Percentiles rank a stretch among this genome's conserved stretches.
Evolutionary conservation across 2,113 vertebrate genomes (phyloP).

Genomic region (Melanotaenia duboulayi): DNA sequence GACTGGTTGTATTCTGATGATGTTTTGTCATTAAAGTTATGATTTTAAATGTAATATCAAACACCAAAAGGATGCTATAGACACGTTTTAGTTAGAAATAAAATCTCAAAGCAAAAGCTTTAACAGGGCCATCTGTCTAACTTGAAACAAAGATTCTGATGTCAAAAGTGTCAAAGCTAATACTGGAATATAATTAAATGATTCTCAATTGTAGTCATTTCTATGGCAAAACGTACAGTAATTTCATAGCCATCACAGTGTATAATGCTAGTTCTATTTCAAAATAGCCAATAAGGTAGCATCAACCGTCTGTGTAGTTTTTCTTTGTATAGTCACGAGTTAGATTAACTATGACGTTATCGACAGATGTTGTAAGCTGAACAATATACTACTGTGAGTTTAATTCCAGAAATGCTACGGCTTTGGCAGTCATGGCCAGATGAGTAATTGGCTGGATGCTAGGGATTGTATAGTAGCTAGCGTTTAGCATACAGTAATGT

Average conservation of each 20-base stretch:
- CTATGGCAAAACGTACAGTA: not conserved
- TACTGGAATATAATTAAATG: too few relatives aligned
- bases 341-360: conserved; percentile 19
- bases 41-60: too few relatives aligned
- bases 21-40: too few relatives aligned
- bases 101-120: too few relatives aligned
- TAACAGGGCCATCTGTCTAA: not conserved
- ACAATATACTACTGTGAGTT: conserved; percentile 20
- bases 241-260: not conserved
- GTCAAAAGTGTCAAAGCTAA: too few relatives aligned
- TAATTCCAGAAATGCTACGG: conserved; percentile 32
- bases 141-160: too few relatives aligned
- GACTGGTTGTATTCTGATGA: too few relatives aligned
- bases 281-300: not conserved
- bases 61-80: too few relatives aligned
- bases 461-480: conserved; percentile 70
- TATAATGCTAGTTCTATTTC: too few relatives aligned
- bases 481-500: conserved; percentile 43
- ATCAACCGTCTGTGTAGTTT: not conserved
- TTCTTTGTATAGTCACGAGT: not conserved
- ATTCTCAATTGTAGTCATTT: not conserved
- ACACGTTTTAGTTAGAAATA: too few relatives aligned
- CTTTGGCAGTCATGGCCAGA: conserved; percentile 44
- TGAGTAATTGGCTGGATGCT: conserved; percentile 77
- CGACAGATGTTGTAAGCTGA: not conserved